A percentile compares a stretch with the other conserved stretches of the same genome.
Conservation (phyloP, 1,140 invertebrate genomes). For the Drosophila azteca region DNA sequence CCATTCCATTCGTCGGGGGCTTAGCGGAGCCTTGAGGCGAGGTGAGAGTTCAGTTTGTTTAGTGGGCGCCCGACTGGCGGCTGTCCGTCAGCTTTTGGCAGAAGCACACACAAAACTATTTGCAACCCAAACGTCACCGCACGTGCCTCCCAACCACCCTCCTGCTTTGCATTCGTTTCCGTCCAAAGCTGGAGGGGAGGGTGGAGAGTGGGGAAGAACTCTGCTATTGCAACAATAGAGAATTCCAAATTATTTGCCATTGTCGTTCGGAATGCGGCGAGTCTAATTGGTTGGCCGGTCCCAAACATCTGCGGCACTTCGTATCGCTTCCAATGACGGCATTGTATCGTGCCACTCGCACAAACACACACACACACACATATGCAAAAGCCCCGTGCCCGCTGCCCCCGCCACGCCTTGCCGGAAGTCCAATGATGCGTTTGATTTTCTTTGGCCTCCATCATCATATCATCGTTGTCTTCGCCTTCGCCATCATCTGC, state of each 20-base stretch:
- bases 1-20: neutral
- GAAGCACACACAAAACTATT: constrained; percentile 3
- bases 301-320: constrained; percentile 67
- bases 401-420: constrained; percentile 40
- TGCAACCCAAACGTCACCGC: constrained; percentile 2
- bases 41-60: constrained; percentile 77
- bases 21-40: constrained; percentile 10
- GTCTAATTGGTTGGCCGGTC: constrained; percentile 41
- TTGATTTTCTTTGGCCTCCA: constrained; percentile 64
- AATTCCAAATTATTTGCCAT: constrained; percentile 43
- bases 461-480: neutral
- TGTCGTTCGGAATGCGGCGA: constrained; percentile 52
- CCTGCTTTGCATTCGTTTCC: constrained; percentile 47
- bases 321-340: constrained; percentile 47
- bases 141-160: constrained; percentile 32
- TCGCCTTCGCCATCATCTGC: too few species aligned
- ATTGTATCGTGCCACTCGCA: constrained; percentile 22
- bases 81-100: constrained; percentile 29
- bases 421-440: constrained; percentile 75
- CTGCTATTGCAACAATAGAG: constrained; percentile 36
- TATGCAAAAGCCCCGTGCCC: neutral
- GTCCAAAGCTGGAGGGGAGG: too few species aligned
- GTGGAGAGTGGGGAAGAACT: neutral
- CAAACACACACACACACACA: neutral
- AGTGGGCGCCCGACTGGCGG: constrained; percentile 63